phyloP scores from a whole-genome alignment of 2,888 invertebrate genomes.

The Thecophora atra region DNA sequence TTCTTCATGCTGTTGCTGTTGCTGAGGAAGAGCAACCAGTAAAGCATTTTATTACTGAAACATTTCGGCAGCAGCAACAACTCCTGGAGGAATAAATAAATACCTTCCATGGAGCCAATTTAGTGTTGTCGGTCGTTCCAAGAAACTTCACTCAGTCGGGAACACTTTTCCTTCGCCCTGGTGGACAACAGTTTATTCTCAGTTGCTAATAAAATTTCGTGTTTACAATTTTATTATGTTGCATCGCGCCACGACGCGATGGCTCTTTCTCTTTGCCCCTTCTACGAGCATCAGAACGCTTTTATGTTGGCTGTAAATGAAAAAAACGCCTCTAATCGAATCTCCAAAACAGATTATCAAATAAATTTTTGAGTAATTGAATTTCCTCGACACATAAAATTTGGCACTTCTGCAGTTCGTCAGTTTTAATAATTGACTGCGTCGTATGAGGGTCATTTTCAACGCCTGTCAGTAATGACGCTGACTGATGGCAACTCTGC shows the following conservation, averaged over 20 bases:
- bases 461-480: neutral
- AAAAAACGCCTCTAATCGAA: conserved; percentile 4
- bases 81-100: neutral
- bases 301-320: conserved; percentile 18
- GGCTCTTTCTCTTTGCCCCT: neutral
- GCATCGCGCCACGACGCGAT: neutral
- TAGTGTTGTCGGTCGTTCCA: neutral
- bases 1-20: neutral
- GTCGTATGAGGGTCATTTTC: neutral
- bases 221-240: conserved; percentile 46
- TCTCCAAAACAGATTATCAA: conserved; percentile 20
- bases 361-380: conserved; percentile 32
- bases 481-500: too few relatives aligned
- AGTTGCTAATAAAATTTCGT: conserved; percentile 47
- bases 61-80: conserved; percentile 20
- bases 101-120: conserved; percentile 24
- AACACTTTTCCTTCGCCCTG: conserved; percentile 17
- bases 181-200: conserved; percentile 19
- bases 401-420: conserved; percentile 23
- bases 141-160: conserved; percentile 14
- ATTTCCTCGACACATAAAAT: conserved; percentile 12
- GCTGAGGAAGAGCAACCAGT: neutral
- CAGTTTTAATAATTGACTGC: conserved; percentile 10
- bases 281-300: neutral
- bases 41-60: conserved; percentile 29